A percentile compares a stretch with the other conserved stretches of the same genome.
These are phyloP conservation scores for Boulengeromyrus knoepffleri DNA, from an alignment of 2,113 vertebrate species.

Conservation along the genomic window DNA sequence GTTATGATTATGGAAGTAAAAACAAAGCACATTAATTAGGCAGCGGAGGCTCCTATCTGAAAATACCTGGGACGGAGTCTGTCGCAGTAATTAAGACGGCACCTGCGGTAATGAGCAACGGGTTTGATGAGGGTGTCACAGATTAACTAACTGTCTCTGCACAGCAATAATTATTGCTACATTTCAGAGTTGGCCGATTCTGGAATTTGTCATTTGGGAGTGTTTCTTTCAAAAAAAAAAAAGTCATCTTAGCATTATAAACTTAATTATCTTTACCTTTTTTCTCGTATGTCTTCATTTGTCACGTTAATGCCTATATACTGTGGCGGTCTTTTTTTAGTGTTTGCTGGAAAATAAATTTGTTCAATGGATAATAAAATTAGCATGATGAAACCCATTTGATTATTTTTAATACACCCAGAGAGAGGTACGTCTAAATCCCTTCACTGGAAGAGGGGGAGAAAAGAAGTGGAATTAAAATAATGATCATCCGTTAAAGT, in stretches of 20 bases:
- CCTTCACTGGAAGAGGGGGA: neutral
- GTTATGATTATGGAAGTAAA: constrained; percentile 16
- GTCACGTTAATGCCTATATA: neutral
- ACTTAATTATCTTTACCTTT: constrained; percentile 19
- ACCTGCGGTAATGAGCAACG: constrained; percentile 48
- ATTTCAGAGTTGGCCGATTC: constrained; percentile 48
- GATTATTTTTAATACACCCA: neutral
- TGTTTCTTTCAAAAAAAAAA: constrained; percentile 15
- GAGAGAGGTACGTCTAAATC: neutral
- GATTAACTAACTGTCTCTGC: constrained; percentile 45
- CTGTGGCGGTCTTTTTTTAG: neutral
- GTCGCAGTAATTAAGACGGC: constrained; percentile 48
- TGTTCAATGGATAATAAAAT: constrained; percentile 1
- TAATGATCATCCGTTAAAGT: neutral
- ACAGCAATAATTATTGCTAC: constrained; percentile 45
- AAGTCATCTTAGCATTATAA: constrained; percentile 4
- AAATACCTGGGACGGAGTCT: constrained; percentile 36
- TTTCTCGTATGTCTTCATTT: neutral
- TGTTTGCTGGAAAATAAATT: neutral
- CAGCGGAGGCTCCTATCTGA: constrained; percentile 29
- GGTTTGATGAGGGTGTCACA: constrained; percentile 54
- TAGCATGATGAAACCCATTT: neutral
- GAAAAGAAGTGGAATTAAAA: neutral
- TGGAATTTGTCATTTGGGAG: constrained; percentile 49
- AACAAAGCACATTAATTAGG: constrained; percentile 30